phyloP scores from a whole-genome alignment of 2,888 invertebrate genomes.

The Heteromyza rotundicornis region DNA sequence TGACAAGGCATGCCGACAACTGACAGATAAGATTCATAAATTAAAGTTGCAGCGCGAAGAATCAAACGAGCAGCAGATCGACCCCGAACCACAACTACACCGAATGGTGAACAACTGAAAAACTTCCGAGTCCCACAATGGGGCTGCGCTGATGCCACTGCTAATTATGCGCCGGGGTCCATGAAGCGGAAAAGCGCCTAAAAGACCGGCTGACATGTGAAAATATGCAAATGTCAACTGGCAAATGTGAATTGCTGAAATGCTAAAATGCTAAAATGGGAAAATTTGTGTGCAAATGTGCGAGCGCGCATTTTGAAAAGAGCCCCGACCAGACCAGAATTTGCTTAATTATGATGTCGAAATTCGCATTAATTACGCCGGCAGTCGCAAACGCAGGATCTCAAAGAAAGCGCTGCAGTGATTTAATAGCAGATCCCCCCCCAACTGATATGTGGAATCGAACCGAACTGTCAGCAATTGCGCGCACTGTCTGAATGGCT shows the following conservation, averaged over 20 bases:
- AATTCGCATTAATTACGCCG: slow-evolving; percentile 48
- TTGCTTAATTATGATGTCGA: slow-evolving; percentile 49
- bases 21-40: too few relatives aligned
- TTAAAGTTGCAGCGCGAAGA: too few relatives aligned
- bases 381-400: not conserved
- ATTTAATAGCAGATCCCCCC: slow-evolving; percentile 18
- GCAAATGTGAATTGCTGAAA: slow-evolving; percentile 25
- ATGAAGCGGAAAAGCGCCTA: slow-evolving; percentile 30
- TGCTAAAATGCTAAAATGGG: not conserved
- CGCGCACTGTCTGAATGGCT: too few relatives aligned
- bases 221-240: slow-evolving; percentile 49
- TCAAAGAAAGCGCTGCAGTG: slow-evolving; percentile 4
- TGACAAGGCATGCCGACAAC: too few relatives aligned
- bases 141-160: too few relatives aligned
- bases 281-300: too few relatives aligned
- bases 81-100: too few relatives aligned
- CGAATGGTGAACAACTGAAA: too few relatives aligned
- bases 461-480: slow-evolving; percentile 1
- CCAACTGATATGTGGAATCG: slow-evolving; percentile 9
- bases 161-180: not conserved
- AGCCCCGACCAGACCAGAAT: not conserved
- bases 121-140: too few relatives aligned
- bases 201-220: slow-evolving; percentile 49
- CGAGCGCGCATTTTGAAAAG: too few relatives aligned
- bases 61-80: too few relatives aligned